Percentiles rank a stretch among this genome's conserved stretches.
These are phyloP conservation scores for Calliopum simillimum DNA, from an alignment of 2,888 invertebrate genomes.

Conservation along the genomic window DNA sequence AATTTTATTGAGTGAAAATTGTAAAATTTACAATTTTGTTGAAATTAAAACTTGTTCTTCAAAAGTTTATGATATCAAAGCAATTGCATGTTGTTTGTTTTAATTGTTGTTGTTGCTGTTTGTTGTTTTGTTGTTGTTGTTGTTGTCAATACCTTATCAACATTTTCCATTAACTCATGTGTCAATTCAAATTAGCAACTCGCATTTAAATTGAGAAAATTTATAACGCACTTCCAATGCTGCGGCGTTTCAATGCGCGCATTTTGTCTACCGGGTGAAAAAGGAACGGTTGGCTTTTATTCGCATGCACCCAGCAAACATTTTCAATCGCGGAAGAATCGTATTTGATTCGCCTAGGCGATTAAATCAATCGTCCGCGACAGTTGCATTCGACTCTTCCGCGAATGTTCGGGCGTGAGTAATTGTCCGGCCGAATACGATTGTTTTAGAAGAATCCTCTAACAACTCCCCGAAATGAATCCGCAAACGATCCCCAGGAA, in stretches of 20 bases:
- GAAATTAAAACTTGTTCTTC: neutral
- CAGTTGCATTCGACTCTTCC: too few relatives aligned
- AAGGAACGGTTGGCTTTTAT: too few relatives aligned
- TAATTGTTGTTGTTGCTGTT: neutral
- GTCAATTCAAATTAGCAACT: neutral
- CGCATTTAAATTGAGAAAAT: neutral
- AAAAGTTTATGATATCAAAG: neutral
- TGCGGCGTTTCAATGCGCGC: neutral
- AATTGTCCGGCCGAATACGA: too few relatives aligned
- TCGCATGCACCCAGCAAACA: too few relatives aligned
- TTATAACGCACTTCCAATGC: neutral
- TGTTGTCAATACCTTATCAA: conserved; percentile 6
- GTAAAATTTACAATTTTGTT: neutral
- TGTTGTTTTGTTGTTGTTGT: neutral
- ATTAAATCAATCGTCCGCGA: too few relatives aligned
- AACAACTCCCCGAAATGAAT: too few relatives aligned
- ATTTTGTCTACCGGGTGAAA: too few relatives aligned
- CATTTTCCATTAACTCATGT: conserved; percentile 21
- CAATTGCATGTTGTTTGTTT: neutral
- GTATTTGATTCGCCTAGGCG: too few relatives aligned
- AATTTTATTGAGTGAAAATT: neutral
- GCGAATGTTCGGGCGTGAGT: too few relatives aligned
- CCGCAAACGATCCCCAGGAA: too few relatives aligned
- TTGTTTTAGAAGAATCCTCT: too few relatives aligned
- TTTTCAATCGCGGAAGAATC: too few relatives aligned